Percentiles rank a stretch among this genome's conserved stretches.
Evolutionary conservation across 2,797 vertebrate species (phyloP).

Genomic region (Tarsius wallacei): DNA sequence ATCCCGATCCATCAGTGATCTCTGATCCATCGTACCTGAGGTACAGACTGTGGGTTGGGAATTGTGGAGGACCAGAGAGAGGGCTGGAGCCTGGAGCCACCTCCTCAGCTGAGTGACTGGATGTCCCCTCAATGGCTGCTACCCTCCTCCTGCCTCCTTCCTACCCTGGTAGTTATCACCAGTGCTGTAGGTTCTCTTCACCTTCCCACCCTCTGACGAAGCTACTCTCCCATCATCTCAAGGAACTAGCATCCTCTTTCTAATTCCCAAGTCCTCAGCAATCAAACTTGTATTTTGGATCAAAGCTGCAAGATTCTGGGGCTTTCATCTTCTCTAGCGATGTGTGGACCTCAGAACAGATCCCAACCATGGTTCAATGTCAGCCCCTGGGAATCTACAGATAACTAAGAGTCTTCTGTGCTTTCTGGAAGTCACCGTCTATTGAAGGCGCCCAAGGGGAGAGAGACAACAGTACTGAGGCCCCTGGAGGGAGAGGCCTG

Average conservation of each 20-base stretch:
- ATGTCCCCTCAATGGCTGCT: accelerated
- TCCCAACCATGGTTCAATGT: not conserved
- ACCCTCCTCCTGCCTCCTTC: not conserved
- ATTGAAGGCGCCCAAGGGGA: not conserved
- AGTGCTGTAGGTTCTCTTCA: accelerated
- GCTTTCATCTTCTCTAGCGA: not conserved
- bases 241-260: not conserved
- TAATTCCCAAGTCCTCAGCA: not conserved
- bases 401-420: not conserved
- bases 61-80: accelerated
- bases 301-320: not conserved
- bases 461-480: no score
- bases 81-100: not conserved
- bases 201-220: not conserved
- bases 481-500: accelerated
- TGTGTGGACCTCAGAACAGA: not conserved
- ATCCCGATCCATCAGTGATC: no score
- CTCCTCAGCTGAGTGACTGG: accelerated
- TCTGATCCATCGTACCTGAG: not conserved
- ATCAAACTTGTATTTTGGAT: not conserved
- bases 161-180: not conserved
- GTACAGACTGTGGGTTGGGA: accelerated
- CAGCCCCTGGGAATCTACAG: not conserved
- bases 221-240: not conserved
- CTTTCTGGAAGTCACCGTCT: not conserved